phyloP scores from a whole-genome alignment of 2,797 vertebrate genomes.

The Acanthurus leucopareius region DNA sequence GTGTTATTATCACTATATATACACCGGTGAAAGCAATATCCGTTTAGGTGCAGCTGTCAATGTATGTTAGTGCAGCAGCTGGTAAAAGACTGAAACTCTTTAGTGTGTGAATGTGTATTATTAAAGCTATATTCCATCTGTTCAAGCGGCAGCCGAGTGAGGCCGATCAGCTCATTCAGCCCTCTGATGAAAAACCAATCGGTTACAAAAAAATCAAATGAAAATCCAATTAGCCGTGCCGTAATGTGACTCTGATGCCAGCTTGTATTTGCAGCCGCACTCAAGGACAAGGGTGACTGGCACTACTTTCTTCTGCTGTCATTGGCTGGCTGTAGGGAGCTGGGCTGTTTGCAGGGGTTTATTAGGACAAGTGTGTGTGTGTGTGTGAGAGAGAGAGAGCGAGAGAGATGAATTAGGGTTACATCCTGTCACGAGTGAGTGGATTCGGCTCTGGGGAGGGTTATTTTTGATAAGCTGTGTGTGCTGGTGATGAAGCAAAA shows the following conservation, averaged over 20 bases:
- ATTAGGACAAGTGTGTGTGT: slow-evolving; percentile 45
- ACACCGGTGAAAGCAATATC: slow-evolving; percentile 12
- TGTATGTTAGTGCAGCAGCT: slow-evolving; percentile 1
- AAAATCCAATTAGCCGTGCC: slow-evolving; percentile 67
- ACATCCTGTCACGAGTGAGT: slow-evolving; percentile 68
- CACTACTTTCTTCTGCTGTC: slow-evolving; percentile 25
- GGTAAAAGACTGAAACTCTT: slow-evolving; percentile 20
- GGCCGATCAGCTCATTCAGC: slow-evolving; percentile 40
- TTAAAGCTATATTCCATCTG: slow-evolving; percentile 56
- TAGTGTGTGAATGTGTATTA: slow-evolving; percentile 22
- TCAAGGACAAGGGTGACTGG: slow-evolving; percentile 61
- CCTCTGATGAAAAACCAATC: slow-evolving; percentile 56
- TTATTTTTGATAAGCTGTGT: slow-evolving; percentile 78
- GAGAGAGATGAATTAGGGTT: slow-evolving; percentile 72
- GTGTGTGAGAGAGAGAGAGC: not conserved
- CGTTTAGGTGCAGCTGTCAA: slow-evolving; percentile 6
- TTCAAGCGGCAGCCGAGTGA: slow-evolving; percentile 41
- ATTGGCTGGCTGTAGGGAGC: slow-evolving; percentile 40
- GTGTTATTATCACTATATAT: not conserved
- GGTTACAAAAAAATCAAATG: slow-evolving; percentile 48
- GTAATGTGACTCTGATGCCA: slow-evolving; percentile 50
- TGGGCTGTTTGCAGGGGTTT: slow-evolving; percentile 58
- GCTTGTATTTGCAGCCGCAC: slow-evolving; percentile 13
- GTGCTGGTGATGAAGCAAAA: slow-evolving; percentile 67
- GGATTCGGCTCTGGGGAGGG: slow-evolving; percentile 69